Base-by-base conservation (phyloP, 2,797 vertebrate genomes). In the Ptychadena robeensis region DNA sequence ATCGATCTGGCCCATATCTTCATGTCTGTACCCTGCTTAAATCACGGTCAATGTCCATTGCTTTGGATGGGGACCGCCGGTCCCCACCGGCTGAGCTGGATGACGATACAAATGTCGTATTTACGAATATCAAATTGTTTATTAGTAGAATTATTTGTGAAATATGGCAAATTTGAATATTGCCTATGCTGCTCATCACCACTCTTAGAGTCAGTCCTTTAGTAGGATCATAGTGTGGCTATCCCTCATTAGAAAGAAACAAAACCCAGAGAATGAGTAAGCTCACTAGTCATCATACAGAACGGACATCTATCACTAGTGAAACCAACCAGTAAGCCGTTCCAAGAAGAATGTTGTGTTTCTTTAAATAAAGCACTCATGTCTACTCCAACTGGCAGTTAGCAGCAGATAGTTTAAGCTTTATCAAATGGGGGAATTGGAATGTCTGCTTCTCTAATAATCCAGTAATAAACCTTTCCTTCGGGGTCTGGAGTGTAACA, bases 381-480 rank as follows among this genome's bases (percentile, higher is more conserved):
- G 6, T 61, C 59, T 61, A 12, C 27, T 9, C 25, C 59, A 53
- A 53, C 15, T 28, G n/a, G 15, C 59, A 61, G 59, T 61, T 61
- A 61, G 28, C 9, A 11, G n/a, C 59, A 28, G 59, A 53, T 53
- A 61, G 59, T 28, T 27, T 22, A 6, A 28, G 59, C 59, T 61
- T 61, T 9, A 61, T 25, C 59, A 61, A 61, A 61, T 61, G 27
- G 59, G 27, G n/a, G 59, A 61, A 61, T 25, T 61, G 59, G 59
- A 61, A 10, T 61, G 59, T 61, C 59, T 61, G 59, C 59, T 61
- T 61, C 59, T 61, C 59, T 61, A 61, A 61, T 61, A 61, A 61
- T 28, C 27, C 27, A 28, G 59, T 61, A 61, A 61, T 61, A 28
- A 25, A 61, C 59, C 59, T 61, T 61, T 61, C 59, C 59, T 61